These are phyloP conservation scores for Neofelis nebulosa DNA, from an alignment of 2,113 vertebrate species.

Conservation along the genomic window DNA sequence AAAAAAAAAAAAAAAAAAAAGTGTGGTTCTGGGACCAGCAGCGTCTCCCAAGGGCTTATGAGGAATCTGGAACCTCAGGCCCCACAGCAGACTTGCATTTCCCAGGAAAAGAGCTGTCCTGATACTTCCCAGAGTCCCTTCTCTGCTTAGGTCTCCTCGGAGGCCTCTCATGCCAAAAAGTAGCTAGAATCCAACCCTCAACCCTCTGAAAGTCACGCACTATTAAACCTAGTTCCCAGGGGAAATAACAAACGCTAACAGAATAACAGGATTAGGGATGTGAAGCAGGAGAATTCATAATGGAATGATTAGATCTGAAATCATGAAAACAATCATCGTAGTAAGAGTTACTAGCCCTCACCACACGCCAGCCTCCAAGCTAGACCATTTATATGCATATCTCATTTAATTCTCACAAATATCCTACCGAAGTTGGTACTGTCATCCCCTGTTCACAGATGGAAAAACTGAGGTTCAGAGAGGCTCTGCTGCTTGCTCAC, in stretches of 20 bases:
- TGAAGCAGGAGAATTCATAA: neutral
- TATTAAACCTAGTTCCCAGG: neutral
- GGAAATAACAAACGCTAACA: neutral
- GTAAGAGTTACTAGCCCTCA: neutral
- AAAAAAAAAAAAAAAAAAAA: too few relatives aligned
- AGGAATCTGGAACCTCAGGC: neutral
- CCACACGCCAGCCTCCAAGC: neutral
- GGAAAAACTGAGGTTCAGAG: neutral
- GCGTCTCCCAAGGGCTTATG: fast-evolving
- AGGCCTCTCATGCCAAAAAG: neutral
- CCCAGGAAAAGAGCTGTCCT: neutral
- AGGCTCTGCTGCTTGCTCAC: neutral
- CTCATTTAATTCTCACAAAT: neutral
- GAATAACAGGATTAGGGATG: neutral
- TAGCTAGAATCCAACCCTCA: neutral
- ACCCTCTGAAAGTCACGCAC: neutral
- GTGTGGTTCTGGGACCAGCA: neutral
- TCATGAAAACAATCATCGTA: neutral
- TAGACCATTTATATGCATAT: fast-evolving
- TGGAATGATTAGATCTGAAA: neutral
- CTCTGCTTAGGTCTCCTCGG: neutral
- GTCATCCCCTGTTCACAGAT: neutral
- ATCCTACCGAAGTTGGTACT: neutral
- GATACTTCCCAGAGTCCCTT: neutral
- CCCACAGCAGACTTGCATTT: neutral